Conservation (phyloP, 2,797 vertebrate species). For the Anabas testudineus region DNA sequence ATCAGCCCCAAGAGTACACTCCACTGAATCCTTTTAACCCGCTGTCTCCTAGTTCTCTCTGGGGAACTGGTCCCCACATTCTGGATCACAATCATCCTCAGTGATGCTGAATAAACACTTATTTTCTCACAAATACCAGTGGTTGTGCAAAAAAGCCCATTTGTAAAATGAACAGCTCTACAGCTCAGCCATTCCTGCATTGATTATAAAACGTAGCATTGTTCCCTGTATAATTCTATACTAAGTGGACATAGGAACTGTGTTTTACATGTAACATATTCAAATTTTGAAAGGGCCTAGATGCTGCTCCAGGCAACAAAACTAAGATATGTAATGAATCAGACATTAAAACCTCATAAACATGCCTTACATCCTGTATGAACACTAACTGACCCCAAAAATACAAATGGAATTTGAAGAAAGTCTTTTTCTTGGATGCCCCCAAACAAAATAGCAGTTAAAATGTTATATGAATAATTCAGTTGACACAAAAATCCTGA, state of each 20-base stretch:
- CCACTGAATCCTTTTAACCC: constrained; percentile 81
- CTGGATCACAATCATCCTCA: constrained; percentile 82
- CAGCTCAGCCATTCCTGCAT: constrained; percentile 1
- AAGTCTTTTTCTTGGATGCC: constrained; percentile 37
- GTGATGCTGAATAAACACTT: constrained; percentile 33
- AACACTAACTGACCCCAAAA: constrained; percentile 21
- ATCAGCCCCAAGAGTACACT: constrained; percentile 86
- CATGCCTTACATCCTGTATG: constrained; percentile 19
- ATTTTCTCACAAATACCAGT: constrained; percentile 5
- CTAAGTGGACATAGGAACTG: background rate
- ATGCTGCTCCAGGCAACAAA: constrained; percentile 47
- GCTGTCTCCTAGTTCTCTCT: constrained; percentile 42
- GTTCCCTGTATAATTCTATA: constrained; percentile 1
- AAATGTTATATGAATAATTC: constrained; percentile 22
- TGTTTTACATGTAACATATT: constrained; percentile 8
- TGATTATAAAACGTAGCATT: constrained; percentile 33
- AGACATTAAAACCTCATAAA: constrained; percentile 27
- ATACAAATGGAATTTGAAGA: constrained; percentile 16
- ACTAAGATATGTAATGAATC: constrained; percentile 34
- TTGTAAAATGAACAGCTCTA: constrained; percentile 1
- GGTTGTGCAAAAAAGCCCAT: constrained; percentile 37
- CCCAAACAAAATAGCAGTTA: constrained; percentile 51
- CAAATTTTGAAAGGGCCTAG: constrained; percentile 11
- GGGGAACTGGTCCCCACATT: constrained; percentile 64
- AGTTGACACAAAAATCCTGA: constrained; percentile 19